phyloP scores from a whole-genome alignment of 2,113 vertebrate species.

The Tautogolabrus adspersus region DNA sequence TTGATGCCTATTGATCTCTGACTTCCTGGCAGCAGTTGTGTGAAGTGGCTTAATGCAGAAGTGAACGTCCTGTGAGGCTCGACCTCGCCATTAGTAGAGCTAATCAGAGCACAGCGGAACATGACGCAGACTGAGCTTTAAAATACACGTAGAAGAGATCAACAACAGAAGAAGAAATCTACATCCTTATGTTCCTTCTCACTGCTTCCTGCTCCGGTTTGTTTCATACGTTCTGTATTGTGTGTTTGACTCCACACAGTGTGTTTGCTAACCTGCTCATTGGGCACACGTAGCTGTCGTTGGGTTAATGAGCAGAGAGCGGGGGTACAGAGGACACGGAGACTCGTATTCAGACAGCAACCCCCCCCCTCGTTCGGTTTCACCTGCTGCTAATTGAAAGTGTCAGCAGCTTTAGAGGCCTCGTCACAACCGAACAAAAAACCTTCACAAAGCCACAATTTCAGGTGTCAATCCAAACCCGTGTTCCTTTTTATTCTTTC shows the following conservation, averaged over 20 bases:
- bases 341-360: slow-evolving; percentile 5
- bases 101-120: too few species aligned
- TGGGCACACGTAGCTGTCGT: neutral
- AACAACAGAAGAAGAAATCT: too few species aligned
- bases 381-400: slow-evolving; percentile 38
- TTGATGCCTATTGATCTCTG: neutral
- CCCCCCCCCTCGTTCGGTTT: neutral
- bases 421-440: slow-evolving; percentile 8
- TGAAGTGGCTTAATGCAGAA: neutral
- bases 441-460: slow-evolving; percentile 19
- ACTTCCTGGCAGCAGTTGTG: neutral
- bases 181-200: too few species aligned
- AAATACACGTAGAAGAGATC: too few species aligned
- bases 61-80: neutral
- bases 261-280: neutral
- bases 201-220: neutral
- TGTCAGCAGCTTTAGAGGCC: slow-evolving; percentile 18
- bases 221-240: neutral
- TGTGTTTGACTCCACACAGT: neutral
- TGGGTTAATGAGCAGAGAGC: slow-evolving; percentile 24
- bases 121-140: too few species aligned
- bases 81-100: neutral
- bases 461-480: slow-evolving; percentile 14
- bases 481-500: neutral
- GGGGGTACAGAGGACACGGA: too few species aligned